Percentiles rank a stretch among this genome's conserved stretches.
Evolutionary conservation across 2,113 vertebrate genomes (phyloP).

Genomic region (Elgaria multicarinata): DNA sequence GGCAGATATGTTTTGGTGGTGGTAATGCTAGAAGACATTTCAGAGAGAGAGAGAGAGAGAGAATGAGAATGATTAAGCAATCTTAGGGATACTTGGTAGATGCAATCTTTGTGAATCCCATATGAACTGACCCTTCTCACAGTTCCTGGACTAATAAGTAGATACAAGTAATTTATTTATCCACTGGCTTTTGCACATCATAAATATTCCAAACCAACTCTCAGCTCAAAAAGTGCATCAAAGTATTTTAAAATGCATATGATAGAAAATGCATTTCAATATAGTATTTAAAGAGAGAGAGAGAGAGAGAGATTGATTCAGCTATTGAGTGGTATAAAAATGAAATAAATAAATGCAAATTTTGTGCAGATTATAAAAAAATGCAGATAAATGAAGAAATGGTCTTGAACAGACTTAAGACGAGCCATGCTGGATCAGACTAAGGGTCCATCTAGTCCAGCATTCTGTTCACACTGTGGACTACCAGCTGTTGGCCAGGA

Average conservation of each 20-base stretch:
- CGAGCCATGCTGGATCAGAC: too few species aligned
- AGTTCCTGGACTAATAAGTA: neutral
- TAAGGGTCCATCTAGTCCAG: too few species aligned
- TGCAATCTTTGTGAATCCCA: neutral
- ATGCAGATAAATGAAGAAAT: neutral
- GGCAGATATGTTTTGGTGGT: neutral
- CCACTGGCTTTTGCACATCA: neutral
- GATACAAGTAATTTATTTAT: neutral
- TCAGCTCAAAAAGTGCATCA: neutral
- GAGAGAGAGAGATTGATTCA: too few species aligned
- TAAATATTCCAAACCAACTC: neutral
- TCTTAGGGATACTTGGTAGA: neutral
- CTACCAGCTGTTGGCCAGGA: too few species aligned
- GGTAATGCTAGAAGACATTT: neutral
- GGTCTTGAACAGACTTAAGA: neutral
- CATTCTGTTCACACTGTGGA: too few species aligned
- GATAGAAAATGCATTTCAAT: too few species aligned
- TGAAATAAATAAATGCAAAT: neutral
- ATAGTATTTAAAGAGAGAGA: too few species aligned
- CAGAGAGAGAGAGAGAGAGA: neutral
- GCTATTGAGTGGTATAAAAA: too few species aligned
- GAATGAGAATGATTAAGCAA: neutral
- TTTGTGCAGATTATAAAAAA: neutral
- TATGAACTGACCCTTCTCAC: neutral
- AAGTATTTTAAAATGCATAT: neutral